phyloP scores from a whole-genome alignment of 1,140 invertebrate species.

The Sitophilus oryzae region DNA sequence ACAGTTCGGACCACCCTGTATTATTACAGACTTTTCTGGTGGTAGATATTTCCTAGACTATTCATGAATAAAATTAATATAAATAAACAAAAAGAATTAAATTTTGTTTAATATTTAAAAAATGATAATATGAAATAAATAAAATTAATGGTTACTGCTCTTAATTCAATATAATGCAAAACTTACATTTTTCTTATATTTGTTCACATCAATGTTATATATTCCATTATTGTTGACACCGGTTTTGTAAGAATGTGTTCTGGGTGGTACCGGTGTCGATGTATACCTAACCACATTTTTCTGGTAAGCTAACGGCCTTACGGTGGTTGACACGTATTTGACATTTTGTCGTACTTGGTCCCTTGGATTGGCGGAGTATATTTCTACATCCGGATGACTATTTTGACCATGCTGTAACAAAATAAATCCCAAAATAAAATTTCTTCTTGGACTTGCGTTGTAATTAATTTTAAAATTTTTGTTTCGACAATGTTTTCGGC shows the following conservation, averaged over 20 bases:
- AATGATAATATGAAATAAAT: not conserved
- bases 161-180: not conserved
- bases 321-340: constrained; percentile 10
- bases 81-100: too few relatives aligned
- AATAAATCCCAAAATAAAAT: too few relatives aligned
- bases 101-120: too few relatives aligned
- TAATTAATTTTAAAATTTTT: not conserved
- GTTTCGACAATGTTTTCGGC: too few relatives aligned
- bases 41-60: too few relatives aligned
- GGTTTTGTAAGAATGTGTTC: constrained; percentile 3
- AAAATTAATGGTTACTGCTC: not conserved
- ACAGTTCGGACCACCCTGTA: too few relatives aligned
- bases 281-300: constrained; percentile 5
- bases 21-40: too few relatives aligned
- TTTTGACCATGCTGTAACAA: not conserved
- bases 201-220: not conserved
- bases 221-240: constrained; percentile 10
- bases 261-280: constrained; percentile 10
- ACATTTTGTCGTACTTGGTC: constrained; percentile 10
- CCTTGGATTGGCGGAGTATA: constrained; percentile 23
- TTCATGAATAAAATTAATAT: too few relatives aligned
- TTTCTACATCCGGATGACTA: constrained; percentile 18
- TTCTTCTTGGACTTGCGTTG: constrained; percentile 2
- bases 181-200: constrained; percentile 14
- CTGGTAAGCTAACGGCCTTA: constrained; percentile 4